Conservation (phyloP, 2,888 invertebrate species). For the Mythimna albipuncta region DNA sequence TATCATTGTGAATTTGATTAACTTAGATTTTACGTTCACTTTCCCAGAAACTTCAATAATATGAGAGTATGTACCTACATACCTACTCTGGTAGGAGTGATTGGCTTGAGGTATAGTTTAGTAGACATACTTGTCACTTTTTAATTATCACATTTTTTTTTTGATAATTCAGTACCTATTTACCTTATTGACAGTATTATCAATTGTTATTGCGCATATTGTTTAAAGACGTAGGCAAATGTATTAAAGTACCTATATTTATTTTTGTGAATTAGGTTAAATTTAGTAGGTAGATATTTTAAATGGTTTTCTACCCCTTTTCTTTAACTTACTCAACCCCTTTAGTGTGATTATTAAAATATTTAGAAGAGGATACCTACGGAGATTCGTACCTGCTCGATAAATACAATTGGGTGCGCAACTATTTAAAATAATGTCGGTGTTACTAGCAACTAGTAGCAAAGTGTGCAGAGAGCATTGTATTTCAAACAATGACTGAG, state of each 20-base stretch:
- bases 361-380: background rate
- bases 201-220: conserved; percentile 56
- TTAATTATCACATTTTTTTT: background rate
- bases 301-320: conserved; percentile 1
- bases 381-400: conserved; percentile 47
- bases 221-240: conserved; percentile 28
- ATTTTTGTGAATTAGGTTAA: conserved; percentile 37
- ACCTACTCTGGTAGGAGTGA: background rate
- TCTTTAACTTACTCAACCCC: background rate
- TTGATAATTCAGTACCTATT: background rate
- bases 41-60: background rate
- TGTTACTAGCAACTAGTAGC: conserved; percentile 62
- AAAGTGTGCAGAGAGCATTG: conserved; percentile 74
- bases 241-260: conserved; percentile 21
- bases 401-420: conserved; percentile 48
- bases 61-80: background rate
- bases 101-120: background rate
- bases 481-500: conserved; percentile 80
- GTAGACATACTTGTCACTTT: background rate
- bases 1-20: background rate
- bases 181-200: conserved; percentile 42
- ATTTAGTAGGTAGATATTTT: conserved; percentile 13
- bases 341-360: conserved; percentile 13
- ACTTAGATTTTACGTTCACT: background rate
- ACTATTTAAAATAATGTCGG: conserved; percentile 38